Percentiles rank a stretch among this genome's conserved stretches.
Evolutionary conservation across 2,888 invertebrate genomes (phyloP).

Genomic region (Microplitis deprimator): DNA sequence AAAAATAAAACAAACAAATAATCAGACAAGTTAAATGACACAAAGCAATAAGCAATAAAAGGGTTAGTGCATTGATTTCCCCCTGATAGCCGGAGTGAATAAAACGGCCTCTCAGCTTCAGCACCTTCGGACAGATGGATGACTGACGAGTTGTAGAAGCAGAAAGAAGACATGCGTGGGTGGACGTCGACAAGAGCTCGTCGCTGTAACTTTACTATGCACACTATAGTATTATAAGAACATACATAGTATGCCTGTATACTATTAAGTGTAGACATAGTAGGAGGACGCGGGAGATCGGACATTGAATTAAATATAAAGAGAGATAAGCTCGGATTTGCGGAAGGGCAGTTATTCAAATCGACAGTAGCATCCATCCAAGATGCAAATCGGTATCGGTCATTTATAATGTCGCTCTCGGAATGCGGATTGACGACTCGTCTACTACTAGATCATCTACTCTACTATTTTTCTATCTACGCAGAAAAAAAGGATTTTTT

Average conservation of each 20-base stretch:
- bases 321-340: conserved; percentile 14
- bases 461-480: neutral
- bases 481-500: no score
- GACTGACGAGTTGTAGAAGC: conserved; percentile 15
- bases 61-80: neutral
- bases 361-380: conserved; percentile 50
- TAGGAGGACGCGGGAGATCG: no score
- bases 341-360: conserved; percentile 48
- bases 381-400: conserved; percentile 51
- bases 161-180: conserved; percentile 24
- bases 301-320: conserved; percentile 19
- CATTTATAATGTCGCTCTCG: conserved; percentile 50
- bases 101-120: neutral
- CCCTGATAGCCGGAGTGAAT: neutral
- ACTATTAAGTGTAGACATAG: no score
- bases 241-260: no score
- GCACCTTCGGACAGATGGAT: conserved; percentile 8
- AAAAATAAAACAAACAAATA: neutral
- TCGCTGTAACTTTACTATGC: neutral
- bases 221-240: no score
- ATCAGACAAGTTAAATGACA: conserved; percentile 7
- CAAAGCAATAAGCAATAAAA: neutral
- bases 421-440: conserved; percentile 40
- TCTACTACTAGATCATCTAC: neutral
- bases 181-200: neutral